Evolutionary conservation across 2,888 invertebrate species (phyloP).

Genomic region (Coenonympha arcania): DNA sequence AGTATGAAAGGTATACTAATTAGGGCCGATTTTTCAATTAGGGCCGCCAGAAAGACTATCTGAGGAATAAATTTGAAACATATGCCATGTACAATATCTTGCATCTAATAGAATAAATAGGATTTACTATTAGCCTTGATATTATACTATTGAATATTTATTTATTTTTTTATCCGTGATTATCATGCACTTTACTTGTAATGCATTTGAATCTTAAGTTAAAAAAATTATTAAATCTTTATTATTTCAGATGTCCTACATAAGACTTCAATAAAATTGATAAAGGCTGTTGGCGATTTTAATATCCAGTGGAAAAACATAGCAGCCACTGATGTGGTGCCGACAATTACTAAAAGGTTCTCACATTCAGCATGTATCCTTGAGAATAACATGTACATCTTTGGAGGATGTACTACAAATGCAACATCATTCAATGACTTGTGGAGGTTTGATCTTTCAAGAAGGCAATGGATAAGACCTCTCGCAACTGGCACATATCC

Average conservation of each 20-base stretch:
- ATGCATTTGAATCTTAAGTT: background rate
- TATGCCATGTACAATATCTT: no score
- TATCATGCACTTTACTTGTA: no score
- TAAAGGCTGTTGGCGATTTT: slow-evolving; percentile 83
- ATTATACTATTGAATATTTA: no score
- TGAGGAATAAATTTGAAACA: no score
- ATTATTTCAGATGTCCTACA: slow-evolving; percentile 81
- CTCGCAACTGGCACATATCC: slow-evolving; percentile 90
- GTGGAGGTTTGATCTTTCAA: slow-evolving; percentile 93
- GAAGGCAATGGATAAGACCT: slow-evolving; percentile 87
- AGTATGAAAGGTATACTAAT: no score
- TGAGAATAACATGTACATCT: slow-evolving; percentile 92
- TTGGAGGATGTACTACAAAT: slow-evolving; percentile 95
- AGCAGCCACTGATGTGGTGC: slow-evolving; percentile 73
- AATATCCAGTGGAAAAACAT: slow-evolving; percentile 83
- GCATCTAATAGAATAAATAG: no score
- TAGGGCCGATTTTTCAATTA: no score
- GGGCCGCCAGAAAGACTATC: no score
- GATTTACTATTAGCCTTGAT: no score
- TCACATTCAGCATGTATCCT: slow-evolving; percentile 91
- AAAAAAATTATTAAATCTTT: background rate
- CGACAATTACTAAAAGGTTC: slow-evolving; percentile 91
- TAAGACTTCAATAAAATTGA: slow-evolving; percentile 81
- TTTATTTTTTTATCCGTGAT: no score
- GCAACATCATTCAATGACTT: slow-evolving; percentile 97